phyloP scores from a whole-genome alignment of 2,113 vertebrate species.

The Pteronura brasiliensis region DNA sequence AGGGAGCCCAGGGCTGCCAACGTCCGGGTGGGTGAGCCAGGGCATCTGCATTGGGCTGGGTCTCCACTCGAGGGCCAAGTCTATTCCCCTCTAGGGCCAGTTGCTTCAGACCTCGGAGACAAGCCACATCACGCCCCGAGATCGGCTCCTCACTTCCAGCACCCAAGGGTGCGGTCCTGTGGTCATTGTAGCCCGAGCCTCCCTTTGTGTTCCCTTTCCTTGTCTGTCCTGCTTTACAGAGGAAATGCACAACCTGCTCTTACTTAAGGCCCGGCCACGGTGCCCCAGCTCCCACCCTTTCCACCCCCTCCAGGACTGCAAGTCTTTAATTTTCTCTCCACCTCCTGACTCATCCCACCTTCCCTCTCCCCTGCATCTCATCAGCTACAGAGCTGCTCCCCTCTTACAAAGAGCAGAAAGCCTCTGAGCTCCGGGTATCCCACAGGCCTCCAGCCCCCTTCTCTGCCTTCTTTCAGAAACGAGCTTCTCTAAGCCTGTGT shows the following conservation, averaged over 20 bases:
- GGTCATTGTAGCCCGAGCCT: neutral
- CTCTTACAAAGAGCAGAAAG: neutral
- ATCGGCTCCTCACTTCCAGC: neutral
- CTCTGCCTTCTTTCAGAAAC: neutral
- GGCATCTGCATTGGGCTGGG: neutral
- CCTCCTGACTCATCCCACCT: neutral
- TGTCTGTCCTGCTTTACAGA: neutral
- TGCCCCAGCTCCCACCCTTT: too few relatives aligned
- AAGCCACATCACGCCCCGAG: neutral
- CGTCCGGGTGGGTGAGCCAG: neutral
- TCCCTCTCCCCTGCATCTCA: too few relatives aligned
- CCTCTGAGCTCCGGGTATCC: accelerated
- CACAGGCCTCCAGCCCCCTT: neutral
- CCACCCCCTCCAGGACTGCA: neutral
- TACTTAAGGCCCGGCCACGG: accelerated
- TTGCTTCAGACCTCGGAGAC: neutral
- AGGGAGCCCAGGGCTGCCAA: neutral
- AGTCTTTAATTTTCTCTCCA: neutral
- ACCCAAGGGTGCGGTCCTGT: neutral
- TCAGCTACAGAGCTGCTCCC: too few relatives aligned
- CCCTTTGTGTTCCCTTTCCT: neutral
- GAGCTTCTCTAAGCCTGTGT: accelerated
- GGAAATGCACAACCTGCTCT: neutral
- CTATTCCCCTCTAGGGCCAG: neutral
- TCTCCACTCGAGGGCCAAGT: neutral